Evolutionary conservation across 2,888 invertebrate species (phyloP).

Genomic region (Agonum fuliginosum): DNA sequence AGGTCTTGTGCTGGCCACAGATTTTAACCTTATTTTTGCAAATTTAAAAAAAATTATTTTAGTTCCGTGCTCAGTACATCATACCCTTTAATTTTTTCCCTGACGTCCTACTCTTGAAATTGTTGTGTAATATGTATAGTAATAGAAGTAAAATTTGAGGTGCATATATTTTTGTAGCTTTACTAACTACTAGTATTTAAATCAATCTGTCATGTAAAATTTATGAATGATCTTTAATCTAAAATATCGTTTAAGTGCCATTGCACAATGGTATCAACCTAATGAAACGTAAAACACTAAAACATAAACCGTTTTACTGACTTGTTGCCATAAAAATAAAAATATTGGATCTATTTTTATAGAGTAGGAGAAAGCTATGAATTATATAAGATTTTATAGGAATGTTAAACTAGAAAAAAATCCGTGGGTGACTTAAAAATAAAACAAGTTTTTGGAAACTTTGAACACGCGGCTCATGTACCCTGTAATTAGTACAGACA

Average conservation of each 20-base stretch:
- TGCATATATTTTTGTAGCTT: too few relatives aligned
- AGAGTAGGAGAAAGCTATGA: neutral
- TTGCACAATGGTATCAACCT: neutral
- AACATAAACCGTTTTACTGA: neutral
- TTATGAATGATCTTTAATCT: neutral
- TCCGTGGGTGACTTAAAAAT: too few relatives aligned
- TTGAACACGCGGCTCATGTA: neutral
- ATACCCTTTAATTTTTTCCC: too few relatives aligned
- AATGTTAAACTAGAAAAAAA: too few relatives aligned
- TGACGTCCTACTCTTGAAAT: too few relatives aligned
- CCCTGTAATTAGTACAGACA: neutral
- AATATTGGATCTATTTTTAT: neutral
- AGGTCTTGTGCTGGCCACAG: too few relatives aligned
- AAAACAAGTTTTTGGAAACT: neutral
- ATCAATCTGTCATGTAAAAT: neutral
- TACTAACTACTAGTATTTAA: neutral
- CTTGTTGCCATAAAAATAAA: neutral
- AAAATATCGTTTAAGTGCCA: neutral
- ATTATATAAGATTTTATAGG: neutral
- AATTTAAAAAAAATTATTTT: too few relatives aligned
- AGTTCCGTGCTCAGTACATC: too few relatives aligned
- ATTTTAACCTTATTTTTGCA: too few relatives aligned
- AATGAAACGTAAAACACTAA: neutral
- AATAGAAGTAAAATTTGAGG: too few relatives aligned
- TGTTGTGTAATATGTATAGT: too few relatives aligned